Base-by-base conservation (phyloP, 2,113 vertebrate species). In the Sciurus niger region DNA sequence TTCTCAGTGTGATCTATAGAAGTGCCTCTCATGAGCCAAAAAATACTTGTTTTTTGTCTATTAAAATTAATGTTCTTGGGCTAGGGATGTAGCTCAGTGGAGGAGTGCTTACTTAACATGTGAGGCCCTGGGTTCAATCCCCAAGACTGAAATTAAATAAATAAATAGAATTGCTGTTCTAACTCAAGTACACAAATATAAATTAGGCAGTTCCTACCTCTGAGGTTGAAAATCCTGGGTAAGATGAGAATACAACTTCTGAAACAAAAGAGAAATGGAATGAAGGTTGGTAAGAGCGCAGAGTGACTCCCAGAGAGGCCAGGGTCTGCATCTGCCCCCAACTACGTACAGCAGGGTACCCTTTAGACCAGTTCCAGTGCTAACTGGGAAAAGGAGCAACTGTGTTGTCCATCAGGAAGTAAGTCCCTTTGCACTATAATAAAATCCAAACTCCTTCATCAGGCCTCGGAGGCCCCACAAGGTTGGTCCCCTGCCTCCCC, bases 231-330 rank as follows among this genome's bases (percentile, higher is more conserved):
- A 97, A 98, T 97, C 95, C 96, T 76, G 97, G 97, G 65, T 97
- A 96, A 60, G 96, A 95, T 76, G 97, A 96, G 82, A 97, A 97
- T 12, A 98, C 94, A 68, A 98, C 98, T 73, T 98, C 98, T 98
- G 97, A 95, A 98, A 98, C 46, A 89, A 63, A 90, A 97, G 18
- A 93, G 40, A 96, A 97, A 97, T 34, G 83, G 30, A 84, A 63
- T 0, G 3, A 77, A 96, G 68, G 30, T 84, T 93, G 65, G 16
- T 89, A 32, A 93, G 74, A 43, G 55, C 0, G 4, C 1, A 22
- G 55, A 58, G 7, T 73, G 76, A 43, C 9, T 18, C 37, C 70
- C 8, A 46, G 48, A 63, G 65, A 83, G 14, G 84, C 53, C 28
- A 22, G 32, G 34, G 65, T 78, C 88, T 58, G n/a, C 5, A 8